phyloP scores from a whole-genome alignment of 1,140 invertebrate genomes.

The Atta texana region DNA sequence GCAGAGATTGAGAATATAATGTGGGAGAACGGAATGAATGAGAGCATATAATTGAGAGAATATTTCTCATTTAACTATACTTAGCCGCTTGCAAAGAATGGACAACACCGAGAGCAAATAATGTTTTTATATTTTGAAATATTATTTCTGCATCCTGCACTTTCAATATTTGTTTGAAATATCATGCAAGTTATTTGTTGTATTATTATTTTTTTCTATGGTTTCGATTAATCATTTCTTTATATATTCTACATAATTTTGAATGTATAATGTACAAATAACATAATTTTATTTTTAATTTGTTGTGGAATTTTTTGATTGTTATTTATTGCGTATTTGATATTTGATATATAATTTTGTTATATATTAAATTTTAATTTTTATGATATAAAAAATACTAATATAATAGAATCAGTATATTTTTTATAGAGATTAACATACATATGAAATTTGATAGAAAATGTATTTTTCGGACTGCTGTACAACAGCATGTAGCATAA shows the following conservation, averaged over 20 bases:
- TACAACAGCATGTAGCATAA: background rate
- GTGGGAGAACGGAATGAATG: slow-evolving; percentile 44
- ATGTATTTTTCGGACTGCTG: background rate
- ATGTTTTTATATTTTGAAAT: background rate
- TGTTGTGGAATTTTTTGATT: background rate
- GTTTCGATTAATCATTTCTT: background rate
- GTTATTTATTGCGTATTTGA: background rate
- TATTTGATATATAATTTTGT: background rate
- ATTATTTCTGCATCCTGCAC: background rate
- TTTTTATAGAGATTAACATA: background rate
- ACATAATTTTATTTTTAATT: background rate
- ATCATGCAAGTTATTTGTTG: background rate
- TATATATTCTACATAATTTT: background rate
- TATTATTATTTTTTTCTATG: background rate
- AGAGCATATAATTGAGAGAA: slow-evolving; percentile 46
- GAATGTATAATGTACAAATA: background rate
- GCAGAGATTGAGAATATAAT: slow-evolving; percentile 67
- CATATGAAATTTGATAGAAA: background rate
- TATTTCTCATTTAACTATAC: slow-evolving; percentile 29
- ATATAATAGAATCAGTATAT: background rate
- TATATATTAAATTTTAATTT: background rate
- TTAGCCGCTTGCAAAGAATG: background rate
- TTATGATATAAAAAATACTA: background rate
- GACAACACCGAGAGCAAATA: background rate
- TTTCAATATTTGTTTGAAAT: background rate